Percentiles rank a stretch among this genome's conserved stretches.
These are phyloP conservation scores for Acanthurus leucopareius DNA, from an alignment of 2,797 vertebrate genomes.

Conservation along the genomic window DNA sequence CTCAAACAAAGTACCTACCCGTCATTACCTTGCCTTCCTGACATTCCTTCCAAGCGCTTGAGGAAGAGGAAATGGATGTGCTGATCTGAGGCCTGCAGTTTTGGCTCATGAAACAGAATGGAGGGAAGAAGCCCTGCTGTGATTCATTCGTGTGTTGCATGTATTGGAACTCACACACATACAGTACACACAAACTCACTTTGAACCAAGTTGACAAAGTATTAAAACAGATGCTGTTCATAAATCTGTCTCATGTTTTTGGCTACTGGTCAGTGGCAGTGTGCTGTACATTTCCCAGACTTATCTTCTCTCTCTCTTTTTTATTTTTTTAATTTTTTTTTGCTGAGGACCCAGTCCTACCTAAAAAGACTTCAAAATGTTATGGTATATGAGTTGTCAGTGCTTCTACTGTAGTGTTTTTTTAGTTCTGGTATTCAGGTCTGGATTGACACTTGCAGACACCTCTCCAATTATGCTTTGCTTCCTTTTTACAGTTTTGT, in stretches of 20 bases:
- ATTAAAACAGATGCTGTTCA: conserved; percentile 66
- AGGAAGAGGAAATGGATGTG: conserved; percentile 69
- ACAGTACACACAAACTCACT: conserved; percentile 30
- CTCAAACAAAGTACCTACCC: conserved; percentile 29
- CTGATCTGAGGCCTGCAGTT: conserved; percentile 46
- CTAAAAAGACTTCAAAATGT: conserved; percentile 22
- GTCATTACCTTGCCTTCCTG: conserved; percentile 53
- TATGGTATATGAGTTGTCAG: conserved; percentile 20
- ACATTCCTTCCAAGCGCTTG: conserved; percentile 48
- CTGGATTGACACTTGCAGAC: conserved; percentile 32
- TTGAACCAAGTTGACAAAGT: conserved; percentile 43
- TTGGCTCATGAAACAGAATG: conserved; percentile 43
- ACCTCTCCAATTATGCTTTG: conserved; percentile 18
- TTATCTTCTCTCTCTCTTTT: conserved; percentile 6
- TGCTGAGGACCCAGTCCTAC: conserved; percentile 9
- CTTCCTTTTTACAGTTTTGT: conserved; percentile 33
- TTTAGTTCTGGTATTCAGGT: conserved; percentile 32
- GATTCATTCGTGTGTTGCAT: conserved; percentile 51
- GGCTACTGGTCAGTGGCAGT: conserved; percentile 44
- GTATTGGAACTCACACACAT: conserved; percentile 34
- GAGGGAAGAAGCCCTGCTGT: conserved; percentile 63
- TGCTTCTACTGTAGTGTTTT: conserved; percentile 41
- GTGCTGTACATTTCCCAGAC: conserved; percentile 58
- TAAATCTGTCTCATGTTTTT: conserved; percentile 66
- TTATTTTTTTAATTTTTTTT: conserved; percentile 12